Evolutionary conservation across 2,113 vertebrate species (phyloP).

Genomic region (Taxidea taxus): DNA sequence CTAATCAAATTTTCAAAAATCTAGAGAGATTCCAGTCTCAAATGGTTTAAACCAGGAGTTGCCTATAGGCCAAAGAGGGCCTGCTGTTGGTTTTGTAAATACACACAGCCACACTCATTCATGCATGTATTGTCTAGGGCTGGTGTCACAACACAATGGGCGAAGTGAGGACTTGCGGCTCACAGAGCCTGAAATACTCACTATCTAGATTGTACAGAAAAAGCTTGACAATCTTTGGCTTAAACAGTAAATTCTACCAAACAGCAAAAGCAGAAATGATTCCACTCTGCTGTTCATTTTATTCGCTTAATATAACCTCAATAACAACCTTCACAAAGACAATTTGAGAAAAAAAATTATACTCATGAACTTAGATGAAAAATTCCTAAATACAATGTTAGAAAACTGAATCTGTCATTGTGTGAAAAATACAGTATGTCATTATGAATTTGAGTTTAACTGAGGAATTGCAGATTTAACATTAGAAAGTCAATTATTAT

Average conservation of each 20-base stretch:
- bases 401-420: neutral
- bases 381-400: neutral
- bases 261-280: slow-evolving; percentile 12
- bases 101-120: neutral
- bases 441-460: slow-evolving; percentile 37
- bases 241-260: neutral
- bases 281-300: neutral
- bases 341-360: neutral
- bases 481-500: slow-evolving; percentile 34
- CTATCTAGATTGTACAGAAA: neutral
- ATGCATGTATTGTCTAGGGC: no score
- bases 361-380: slow-evolving; percentile 11
- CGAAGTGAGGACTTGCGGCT: neutral
- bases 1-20: neutral
- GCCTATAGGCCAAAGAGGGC: neutral
- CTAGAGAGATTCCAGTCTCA: neutral
- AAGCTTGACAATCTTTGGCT: neutral
- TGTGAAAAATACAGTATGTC: slow-evolving; percentile 16
- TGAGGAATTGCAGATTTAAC: slow-evolving; percentile 29
- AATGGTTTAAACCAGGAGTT: neutral
- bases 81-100: neutral
- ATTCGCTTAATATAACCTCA: neutral
- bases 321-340: neutral
- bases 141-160: neutral
- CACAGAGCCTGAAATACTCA: neutral